These are phyloP conservation scores for Buathra laborator DNA, from an alignment of 2,888 invertebrate species.

Conservation along the genomic window DNA sequence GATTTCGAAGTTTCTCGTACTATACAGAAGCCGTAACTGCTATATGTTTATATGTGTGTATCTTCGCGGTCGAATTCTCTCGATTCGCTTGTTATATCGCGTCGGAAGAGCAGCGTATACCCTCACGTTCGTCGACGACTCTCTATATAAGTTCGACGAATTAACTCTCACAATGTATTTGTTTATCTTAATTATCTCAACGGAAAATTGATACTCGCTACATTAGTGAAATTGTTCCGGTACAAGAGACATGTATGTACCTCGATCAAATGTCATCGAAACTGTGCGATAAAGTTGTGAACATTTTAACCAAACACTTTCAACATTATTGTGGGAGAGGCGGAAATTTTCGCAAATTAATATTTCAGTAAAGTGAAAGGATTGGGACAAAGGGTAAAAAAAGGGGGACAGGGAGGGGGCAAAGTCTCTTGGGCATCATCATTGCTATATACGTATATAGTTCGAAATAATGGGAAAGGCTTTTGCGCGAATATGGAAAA, in stretches of 20 bases:
- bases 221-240: neutral
- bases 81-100: neutral
- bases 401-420: no score
- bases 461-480: constrained; percentile 18
- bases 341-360: neutral
- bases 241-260: neutral
- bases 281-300: no score
- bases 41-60: neutral
- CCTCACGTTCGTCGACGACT: neutral
- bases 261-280: neutral
- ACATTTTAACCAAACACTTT: no score
- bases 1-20: constrained; percentile 29
- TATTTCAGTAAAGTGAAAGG: neutral
- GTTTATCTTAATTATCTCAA: neutral
- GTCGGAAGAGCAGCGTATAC: neutral
- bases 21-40: constrained; percentile 22
- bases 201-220: neutral
- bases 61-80: constrained; percentile 9
- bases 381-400: no score
- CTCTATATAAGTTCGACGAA: neutral
- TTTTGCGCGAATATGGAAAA: constrained; percentile 21
- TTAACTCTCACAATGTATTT: neutral
- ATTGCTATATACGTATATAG: neutral
- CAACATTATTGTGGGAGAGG: neutral
- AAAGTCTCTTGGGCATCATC: constrained; percentile 21